Percentiles rank a stretch among this genome's conserved stretches.
phyloP scores from a whole-genome alignment of 1,140 invertebrate species.

The Scaptomyza graminum region DNA sequence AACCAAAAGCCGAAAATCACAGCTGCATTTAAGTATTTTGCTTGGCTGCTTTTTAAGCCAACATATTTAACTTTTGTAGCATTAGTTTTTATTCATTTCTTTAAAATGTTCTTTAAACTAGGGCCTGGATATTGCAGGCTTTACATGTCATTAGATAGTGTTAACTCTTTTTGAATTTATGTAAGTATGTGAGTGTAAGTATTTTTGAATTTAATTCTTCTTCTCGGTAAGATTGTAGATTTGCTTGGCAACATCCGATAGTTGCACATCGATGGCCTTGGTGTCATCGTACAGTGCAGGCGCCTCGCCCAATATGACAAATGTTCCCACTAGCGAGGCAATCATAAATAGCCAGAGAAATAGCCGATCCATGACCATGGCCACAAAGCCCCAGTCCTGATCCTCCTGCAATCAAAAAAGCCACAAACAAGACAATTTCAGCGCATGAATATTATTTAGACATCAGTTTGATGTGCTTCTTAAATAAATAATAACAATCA shows the following conservation, averaged over 20 bases:
- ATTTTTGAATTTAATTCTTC: slow-evolving; percentile 77
- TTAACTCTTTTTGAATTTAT: slow-evolving; percentile 36
- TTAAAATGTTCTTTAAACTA: slow-evolving; percentile 66
- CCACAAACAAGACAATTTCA: background rate
- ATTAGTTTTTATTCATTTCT: slow-evolving; percentile 45
- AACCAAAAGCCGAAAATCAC: slow-evolving; percentile 9
- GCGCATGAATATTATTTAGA: background rate
- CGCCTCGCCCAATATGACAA: slow-evolving; percentile 94
- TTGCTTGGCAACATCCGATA: slow-evolving; percentile 92
- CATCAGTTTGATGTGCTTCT: background rate
- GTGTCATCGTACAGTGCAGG: slow-evolving; percentile 94
- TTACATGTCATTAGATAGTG: slow-evolving; percentile 32
- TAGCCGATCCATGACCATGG: slow-evolving; percentile 98
- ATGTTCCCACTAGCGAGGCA: slow-evolving; percentile 94
- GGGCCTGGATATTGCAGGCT: slow-evolving; percentile 9
- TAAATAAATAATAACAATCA: background rate
- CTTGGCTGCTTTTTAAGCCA: slow-evolving; percentile 53
- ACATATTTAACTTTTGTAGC: slow-evolving; percentile 42
- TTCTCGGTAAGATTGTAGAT: slow-evolving; percentile 83
- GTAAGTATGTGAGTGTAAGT: slow-evolving; percentile 2
- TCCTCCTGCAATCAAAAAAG: slow-evolving; percentile 89
- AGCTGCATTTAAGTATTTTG: slow-evolving; percentile 65
- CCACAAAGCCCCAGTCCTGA: slow-evolving; percentile 99
- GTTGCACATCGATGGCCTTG: slow-evolving; percentile 92
- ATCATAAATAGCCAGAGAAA: slow-evolving; percentile 98